Base-by-base conservation (phyloP, 2,888 invertebrate genomes). In the Cephus pygmeus region DNA sequence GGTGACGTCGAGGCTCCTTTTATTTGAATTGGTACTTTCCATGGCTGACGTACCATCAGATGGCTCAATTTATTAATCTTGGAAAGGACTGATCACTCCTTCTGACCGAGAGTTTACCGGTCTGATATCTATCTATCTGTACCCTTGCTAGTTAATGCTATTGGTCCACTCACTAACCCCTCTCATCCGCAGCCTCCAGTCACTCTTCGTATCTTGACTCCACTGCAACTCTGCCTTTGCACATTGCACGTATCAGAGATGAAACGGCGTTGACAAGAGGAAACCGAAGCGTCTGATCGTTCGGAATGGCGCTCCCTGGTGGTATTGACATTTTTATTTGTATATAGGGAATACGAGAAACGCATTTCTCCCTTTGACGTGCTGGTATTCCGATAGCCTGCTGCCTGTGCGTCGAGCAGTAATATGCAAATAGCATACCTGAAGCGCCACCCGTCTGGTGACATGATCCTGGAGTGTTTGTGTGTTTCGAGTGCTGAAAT, bases 391-490 rank as follows among this genome's bases (percentile, higher is more conserved):
- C 86, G 87, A 87, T 88, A 87, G 87, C 85, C 86, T 86, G 86
- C 86, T 88, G 85, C 85, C 88, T n/a, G 83, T 80, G 84, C 83
- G 83, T 83, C 82, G 84, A 85, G 83, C 86, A 83, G 86, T 87
- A 87, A 89, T 89, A 88, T 89, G 89, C 87, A 89, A 89, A 88
- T 89, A 88, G 87, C 86, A 83, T 85, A 84, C 84, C 85, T 83
- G 84, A 85, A 85, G 83, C 84, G 83, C 83, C 83, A 79, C 81
- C 82, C 81, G 81, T 81, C 85, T 83, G 85, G 84, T 85, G 86
- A 86, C 85, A 87, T 1, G 56, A 56, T 56, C 56, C 56, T 56
- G 78, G 76, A 79, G 76, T 76, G 75, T 78, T 76, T 77, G 83
- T 78, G 82, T 73, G 81, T 78, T 78, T 75, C 77, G 73, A 73